A percentile compares a stretch with the other conserved stretches of the same genome.
Evolutionary conservation across 2,113 vertebrate species (phyloP).

Genomic region (Oreochromis aureus): DNA sequence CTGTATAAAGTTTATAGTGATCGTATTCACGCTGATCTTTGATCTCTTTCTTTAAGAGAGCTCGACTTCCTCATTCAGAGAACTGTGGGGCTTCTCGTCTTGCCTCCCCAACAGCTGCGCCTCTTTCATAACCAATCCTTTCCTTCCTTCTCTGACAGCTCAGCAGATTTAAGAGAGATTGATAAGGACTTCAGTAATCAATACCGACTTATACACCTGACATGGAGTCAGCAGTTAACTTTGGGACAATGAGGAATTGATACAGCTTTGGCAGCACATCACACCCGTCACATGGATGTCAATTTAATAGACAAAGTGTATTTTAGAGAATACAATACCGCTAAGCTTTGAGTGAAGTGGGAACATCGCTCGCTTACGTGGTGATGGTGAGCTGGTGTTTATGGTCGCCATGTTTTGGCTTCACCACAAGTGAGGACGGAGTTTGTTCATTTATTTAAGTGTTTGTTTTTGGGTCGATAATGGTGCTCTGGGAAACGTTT

Average conservation of each 20-base stretch:
- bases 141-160: neutral
- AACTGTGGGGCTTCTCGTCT: neutral
- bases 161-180: conserved; percentile 26
- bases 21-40: neutral
- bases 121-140: neutral
- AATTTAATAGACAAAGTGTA: neutral
- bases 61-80: neutral
- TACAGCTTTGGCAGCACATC: neutral
- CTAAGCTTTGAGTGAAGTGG: neutral
- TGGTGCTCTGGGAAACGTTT: neutral
- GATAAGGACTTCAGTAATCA: conserved; percentile 33
- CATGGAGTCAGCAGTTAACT: conserved; percentile 25
- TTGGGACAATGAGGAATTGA: neutral
- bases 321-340: neutral
- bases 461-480: neutral
- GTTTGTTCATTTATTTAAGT: neutral
- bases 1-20: neutral
- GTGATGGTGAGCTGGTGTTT: neutral
- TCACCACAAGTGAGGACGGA: neutral
- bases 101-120: neutral
- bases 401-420: neutral
- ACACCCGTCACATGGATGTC: neutral
- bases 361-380: neutral
- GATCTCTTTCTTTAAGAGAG: neutral
- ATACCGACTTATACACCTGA: conserved; percentile 23